Evolutionary conservation across 2,888 invertebrate genomes (phyloP), one percentile per base, ranked within the genome.

Genomic region (Trissoscelio sp.): DNA sequence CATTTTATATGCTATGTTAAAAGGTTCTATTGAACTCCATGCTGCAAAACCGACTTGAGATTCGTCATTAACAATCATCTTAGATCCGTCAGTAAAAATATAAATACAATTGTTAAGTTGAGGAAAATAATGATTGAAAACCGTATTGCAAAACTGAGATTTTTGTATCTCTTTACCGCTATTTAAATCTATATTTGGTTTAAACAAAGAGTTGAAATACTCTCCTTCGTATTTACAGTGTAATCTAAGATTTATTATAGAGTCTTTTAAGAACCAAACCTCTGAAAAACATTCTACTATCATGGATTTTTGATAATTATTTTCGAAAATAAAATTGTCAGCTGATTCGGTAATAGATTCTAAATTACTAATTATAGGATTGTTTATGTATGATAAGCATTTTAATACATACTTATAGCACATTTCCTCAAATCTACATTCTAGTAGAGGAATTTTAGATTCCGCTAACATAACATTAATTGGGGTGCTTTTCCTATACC

Each of bases 381-480:
- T 34, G 6, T 55, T 12, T 1, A 60, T 42, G n/a, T 12, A 0
- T 9, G 64, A 34, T n/a, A 79, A 2, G 16, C 57, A 57, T 48
- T 67, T 73, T 18, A 73, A 12, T 9, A 73, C 0, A 28, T 66
- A 79, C 34, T 37, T 73, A 42, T 24, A 48, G 12, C 24, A 22
- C 16, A 79, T 18, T 18, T 42, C 20, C 34, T 58, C n/a, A 2
- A 79, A 37, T 73, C 77, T 77, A 14, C 24, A 31, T 24, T 48
- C 2, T 7, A 81, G 1, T 28, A 7, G 37, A 4, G 77, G 60
- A n/a, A 73, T 62, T 57, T 78, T 78, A 0, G 70, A 14, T 72
- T 74, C 74, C 4, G 60, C 75, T 0, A 72, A 1, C n/a, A 82
- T 72, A 11, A 77, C 69, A 28, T 83, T 83, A 0, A 73, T 80